Conservation (phyloP, 1,140 invertebrate genomes). For the Heliconius hewitsoni region DNA sequence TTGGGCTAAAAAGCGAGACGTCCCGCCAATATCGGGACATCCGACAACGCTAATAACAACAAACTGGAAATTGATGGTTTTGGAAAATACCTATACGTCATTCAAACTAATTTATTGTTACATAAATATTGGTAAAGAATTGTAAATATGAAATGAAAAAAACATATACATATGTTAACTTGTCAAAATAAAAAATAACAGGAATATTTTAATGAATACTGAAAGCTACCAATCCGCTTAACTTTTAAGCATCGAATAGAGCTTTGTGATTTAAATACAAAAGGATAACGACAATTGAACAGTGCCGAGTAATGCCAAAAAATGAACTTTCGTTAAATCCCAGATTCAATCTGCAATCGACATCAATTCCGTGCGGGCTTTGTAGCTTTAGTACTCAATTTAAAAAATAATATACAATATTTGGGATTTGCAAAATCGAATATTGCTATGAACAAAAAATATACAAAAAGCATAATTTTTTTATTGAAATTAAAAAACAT, state of each 20-base stretch:
- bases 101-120: too few species aligned
- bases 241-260: not conserved
- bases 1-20: too few species aligned
- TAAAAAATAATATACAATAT: not conserved
- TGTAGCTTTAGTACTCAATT: not conserved
- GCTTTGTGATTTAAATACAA: slow-evolving; percentile 1
- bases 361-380: not conserved
- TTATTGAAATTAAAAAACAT: too few species aligned
- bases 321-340: not conserved
- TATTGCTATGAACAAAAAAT: too few species aligned
- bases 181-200: not conserved
- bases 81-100: too few species aligned
- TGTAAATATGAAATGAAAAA: too few species aligned
- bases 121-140: too few species aligned
- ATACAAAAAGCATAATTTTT: too few species aligned
- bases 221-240: not conserved
- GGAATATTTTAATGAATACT: not conserved
- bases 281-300: not conserved
- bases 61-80: too few species aligned
- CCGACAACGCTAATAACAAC: too few species aligned
- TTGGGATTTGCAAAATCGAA: not conserved
- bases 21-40: too few species aligned
- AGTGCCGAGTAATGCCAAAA: not conserved
- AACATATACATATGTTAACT: too few species aligned
- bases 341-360: not conserved